Percentiles rank a stretch among this genome's conserved stretches.
These are phyloP conservation scores for Actias luna DNA, from an alignment of 2,888 invertebrate species.

Conservation along the genomic window DNA sequence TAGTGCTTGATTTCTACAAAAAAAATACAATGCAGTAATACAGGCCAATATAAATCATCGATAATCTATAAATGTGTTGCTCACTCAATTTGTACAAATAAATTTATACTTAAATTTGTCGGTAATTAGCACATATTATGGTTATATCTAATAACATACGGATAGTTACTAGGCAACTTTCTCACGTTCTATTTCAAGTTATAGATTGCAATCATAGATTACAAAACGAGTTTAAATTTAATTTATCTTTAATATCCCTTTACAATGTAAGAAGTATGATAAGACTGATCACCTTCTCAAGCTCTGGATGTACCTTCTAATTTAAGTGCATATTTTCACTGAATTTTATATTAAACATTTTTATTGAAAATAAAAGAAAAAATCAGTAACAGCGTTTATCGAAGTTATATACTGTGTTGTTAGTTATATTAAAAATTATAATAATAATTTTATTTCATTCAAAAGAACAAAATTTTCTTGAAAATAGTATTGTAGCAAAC, in stretches of 20 bases:
- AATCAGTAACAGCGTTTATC: too few relatives aligned
- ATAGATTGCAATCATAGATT: neutral
- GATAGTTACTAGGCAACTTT: neutral
- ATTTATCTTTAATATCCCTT: neutral
- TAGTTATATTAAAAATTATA: too few relatives aligned
- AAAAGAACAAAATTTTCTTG: too few relatives aligned
- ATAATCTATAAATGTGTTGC: neutral
- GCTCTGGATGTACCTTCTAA: neutral
- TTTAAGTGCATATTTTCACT: too few relatives aligned
- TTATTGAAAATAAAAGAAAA: too few relatives aligned
- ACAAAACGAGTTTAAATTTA: conserved; percentile 2
- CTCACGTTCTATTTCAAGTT: conserved; percentile 10
- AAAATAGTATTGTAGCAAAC: too few relatives aligned
- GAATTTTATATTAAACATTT: too few relatives aligned
- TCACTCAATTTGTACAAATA: neutral
- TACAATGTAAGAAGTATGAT: conserved; percentile 4
- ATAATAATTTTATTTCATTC: too few relatives aligned
- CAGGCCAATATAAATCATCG: neutral
- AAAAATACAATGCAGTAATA: too few relatives aligned
- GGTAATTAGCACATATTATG: neutral
- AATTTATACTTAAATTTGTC: neutral
- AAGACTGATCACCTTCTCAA: neutral
- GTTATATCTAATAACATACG: conserved; percentile 11
- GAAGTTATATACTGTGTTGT: too few relatives aligned
- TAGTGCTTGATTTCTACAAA: too few relatives aligned